Evolutionary conservation across 2,888 invertebrate genomes (phyloP), one percentile per base, ranked within the genome.

Genomic region (Campoplex capitator): DNA sequence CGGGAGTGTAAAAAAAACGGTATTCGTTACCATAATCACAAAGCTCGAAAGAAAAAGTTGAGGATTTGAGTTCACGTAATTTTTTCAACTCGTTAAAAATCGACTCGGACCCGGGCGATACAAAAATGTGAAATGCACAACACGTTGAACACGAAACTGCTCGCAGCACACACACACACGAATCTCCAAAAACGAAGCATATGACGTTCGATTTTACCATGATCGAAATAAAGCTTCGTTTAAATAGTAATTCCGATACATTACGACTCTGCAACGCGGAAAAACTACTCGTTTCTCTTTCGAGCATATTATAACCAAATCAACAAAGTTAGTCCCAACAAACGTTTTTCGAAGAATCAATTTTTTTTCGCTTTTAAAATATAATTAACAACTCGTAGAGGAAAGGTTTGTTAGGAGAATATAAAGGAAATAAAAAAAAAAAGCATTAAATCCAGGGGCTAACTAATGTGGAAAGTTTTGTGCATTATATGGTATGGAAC

Each of bases 391-490:
- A 62, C 28, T 32, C 28, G 58, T 32, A 28, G 62, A 62, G 16
- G 11, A 62, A 32, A 62, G 32, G 13, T 28, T 32, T 16, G 62
- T 73, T 71, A 23, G 16, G 23, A 48, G 28, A 23, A 71, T 28
- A 45, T 62, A 62, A 51, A 32, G 16, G 23, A 23, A 23, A 23
- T 23, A 23, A 23, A 23, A 23, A 23, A 23, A 62, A 62, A 62
- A 62, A 6, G 32, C 62, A 62, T 62, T 32, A 62, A 62, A 62
- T 32, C 62, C 13, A 23, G 58, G 28, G 62, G 62, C 3, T 62
- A 62, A 62, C 32, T 62, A 62, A 62, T 62, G 62, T 62, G 62
- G 1, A 62, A 62, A 62, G 62, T 62, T 62, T 62, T 32, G 62
- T 62, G 62, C 62, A 62, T 62, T 62, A 32, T 62, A 32, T 62